Base-by-base conservation (phyloP, 2,888 invertebrate genomes). In the Oxyteleia sp. region DNA sequence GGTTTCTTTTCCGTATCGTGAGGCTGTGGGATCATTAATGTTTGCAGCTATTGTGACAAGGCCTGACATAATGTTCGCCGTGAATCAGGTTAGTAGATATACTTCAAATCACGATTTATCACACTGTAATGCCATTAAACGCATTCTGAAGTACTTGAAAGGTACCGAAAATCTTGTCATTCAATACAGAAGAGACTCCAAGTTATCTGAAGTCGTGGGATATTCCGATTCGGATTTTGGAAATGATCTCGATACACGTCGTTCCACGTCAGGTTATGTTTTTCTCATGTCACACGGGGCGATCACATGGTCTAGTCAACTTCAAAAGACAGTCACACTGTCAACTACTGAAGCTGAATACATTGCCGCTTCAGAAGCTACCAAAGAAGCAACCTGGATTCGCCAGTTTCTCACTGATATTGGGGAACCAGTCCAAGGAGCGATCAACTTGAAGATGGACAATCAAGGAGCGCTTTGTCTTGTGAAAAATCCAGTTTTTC, bases 181-280 rank as follows among this genome's bases (percentile, higher is more conserved):
- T 3, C 20, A 26, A 32, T 86, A 84, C 20, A 45, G 51, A 0
- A 29, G 11, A n/a, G 18, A 43, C 8, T 7, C 16, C 5, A 8
- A 29, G 20, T 11, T 13, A 2, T 23, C 18, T 11, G 10, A 29
- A 13, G 3, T 57, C 1, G 13, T 59, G 1, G 85, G 74, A 11
- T 85, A 85, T 63, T 80, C 68, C 0, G 85, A 87, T 49, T 68
- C 86, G 13, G 84, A 86, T 16, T 87, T 63, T 13, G 82, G 78
- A 16, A 68, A 61, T 7, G 82, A 84, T 76, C 10, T 71, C 0
- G 82, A 80, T 3, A 86, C 84, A 0, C 53, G 83, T 23, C 55
- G 78, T 8, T 84, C 76, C n/a, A 84, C 57, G 4, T 69, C 86
- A 3, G 86, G 83, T 0, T 85, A 82, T 15, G 55, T 80, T 0